Evolutionary conservation across 2,888 invertebrate genomes (phyloP), one percentile per base, ranked within the genome.

Genomic region (Yponomeuta evonymella): DNA sequence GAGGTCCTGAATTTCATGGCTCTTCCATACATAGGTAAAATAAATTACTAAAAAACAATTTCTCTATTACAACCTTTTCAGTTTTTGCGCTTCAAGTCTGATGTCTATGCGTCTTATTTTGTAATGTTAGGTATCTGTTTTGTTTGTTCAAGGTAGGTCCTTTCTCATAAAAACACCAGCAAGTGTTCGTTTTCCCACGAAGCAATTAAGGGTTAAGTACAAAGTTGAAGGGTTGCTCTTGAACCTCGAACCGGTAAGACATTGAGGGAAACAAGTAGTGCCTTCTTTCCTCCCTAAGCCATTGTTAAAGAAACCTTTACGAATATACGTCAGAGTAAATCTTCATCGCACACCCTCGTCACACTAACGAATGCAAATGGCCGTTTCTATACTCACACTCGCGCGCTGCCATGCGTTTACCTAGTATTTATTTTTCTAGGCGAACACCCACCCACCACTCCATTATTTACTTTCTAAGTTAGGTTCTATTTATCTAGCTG

Each of bases 131-230:
- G 23, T 65, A 23, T 67, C 83, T 85, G 81, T 85, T 85, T 84
- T 84, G 85, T 86, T 85, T 85, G 85, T 83, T 69, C 65, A 23
- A 33, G 9, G 29, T 80, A 83, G 79, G 76, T 23, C 12, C 11
- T 76, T 76, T 76, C 76, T 76, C 78, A 75, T 78, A 79, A 78
- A 80, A 78, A 76, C 75, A 74, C 75, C 78, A 29, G 75, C 90
- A 90, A 89, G 87, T 90, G 90, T 76, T 71, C 74, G 70, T 74
- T 74, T 86, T 90, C 90, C 82, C 91, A 91, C 89, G 84, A 76
- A 87, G 89, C 90, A 90, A 90, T 90, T 91, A 90, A 87, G 88
- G 86, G 79, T 80, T 77, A 76, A 76, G 30, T 64, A 64, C 79
- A 77, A 79, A 82, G 81, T 79, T 83, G 84, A 90, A 89, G 88